Conservation (phyloP, 2,113 vertebrate species). For the Polypterus senegalus region DNA sequence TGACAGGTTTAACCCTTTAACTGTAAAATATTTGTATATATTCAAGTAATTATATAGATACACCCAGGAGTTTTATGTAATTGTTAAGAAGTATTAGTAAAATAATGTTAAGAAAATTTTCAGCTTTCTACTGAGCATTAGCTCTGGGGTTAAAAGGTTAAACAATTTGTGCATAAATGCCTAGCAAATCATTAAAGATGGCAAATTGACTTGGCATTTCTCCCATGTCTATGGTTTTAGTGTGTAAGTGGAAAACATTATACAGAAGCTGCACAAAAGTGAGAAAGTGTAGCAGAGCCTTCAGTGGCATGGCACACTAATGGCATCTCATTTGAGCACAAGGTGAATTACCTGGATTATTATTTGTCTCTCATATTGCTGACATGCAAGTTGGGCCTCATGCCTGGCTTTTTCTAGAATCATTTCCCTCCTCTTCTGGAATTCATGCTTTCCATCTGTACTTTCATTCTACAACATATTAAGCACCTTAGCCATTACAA, state of each 20-base stretch:
- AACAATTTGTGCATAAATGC: too few species aligned
- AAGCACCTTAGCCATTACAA: background rate
- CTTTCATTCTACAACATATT: conserved; percentile 38
- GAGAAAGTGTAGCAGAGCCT: too few species aligned
- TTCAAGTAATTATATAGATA: too few species aligned
- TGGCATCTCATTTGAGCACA: conserved; percentile 1
- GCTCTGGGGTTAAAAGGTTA: background rate
- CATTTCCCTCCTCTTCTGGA: conserved; percentile 60
- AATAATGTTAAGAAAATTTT: background rate
- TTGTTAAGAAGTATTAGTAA: background rate
- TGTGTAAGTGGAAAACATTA: too few species aligned
- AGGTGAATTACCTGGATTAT: conserved; percentile 40
- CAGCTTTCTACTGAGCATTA: background rate
- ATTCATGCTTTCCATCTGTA: conserved; percentile 51
- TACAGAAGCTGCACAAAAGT: too few species aligned
- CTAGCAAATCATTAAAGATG: too few species aligned
- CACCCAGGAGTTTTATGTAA: too few species aligned
- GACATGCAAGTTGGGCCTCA: conserved; percentile 44
- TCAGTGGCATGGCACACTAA: too few species aligned
- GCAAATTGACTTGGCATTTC: too few species aligned
- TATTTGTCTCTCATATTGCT: conserved; percentile 47
- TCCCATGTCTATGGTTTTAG: too few species aligned
- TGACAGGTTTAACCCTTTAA: too few species aligned
- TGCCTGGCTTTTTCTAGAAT: conserved; percentile 53
- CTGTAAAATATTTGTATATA: too few species aligned